phyloP scores from a whole-genome alignment of 2,113 vertebrate genomes.

The Columba livia region DNA sequence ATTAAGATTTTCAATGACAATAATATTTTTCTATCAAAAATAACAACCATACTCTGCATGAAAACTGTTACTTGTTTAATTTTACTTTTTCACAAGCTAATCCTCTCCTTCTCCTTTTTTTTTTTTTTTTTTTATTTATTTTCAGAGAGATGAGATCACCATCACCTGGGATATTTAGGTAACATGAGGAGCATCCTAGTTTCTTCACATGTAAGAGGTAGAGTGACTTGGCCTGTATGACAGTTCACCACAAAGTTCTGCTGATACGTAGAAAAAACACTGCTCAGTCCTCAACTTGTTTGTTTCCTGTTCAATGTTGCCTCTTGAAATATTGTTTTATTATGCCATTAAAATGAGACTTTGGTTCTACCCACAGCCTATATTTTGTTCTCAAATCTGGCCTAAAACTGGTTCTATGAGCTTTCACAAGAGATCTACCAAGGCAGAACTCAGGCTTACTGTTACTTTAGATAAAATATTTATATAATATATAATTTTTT shows the following conservation, averaged over 20 bases:
- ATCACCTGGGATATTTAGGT: neutral
- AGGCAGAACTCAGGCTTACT: neutral
- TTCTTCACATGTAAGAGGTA: neutral
- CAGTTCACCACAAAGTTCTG: neutral
- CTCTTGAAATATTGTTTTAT: neutral
- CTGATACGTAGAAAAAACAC: neutral
- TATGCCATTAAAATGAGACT: neutral
- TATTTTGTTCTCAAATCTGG: neutral
- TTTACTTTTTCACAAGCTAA: neutral
- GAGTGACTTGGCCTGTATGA: neutral
- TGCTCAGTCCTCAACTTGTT: neutral
- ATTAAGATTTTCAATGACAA: neutral
- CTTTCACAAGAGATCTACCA: neutral
- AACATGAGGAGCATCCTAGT: neutral
- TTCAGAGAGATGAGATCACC: neutral
- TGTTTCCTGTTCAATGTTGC: neutral
- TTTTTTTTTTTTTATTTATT: neutral
- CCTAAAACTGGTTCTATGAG: neutral
- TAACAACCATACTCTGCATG: neutral
- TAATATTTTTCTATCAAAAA: neutral
- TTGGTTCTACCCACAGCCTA: neutral
- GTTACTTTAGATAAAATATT: neutral
- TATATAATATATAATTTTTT: neutral
- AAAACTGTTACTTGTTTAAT: neutral
- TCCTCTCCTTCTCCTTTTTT: neutral